Percentiles rank a stretch among this genome's conserved stretches.
phyloP scores from a whole-genome alignment of 64 coral and sea anemone genomes.

The Astreopora myriophthalma region DNA sequence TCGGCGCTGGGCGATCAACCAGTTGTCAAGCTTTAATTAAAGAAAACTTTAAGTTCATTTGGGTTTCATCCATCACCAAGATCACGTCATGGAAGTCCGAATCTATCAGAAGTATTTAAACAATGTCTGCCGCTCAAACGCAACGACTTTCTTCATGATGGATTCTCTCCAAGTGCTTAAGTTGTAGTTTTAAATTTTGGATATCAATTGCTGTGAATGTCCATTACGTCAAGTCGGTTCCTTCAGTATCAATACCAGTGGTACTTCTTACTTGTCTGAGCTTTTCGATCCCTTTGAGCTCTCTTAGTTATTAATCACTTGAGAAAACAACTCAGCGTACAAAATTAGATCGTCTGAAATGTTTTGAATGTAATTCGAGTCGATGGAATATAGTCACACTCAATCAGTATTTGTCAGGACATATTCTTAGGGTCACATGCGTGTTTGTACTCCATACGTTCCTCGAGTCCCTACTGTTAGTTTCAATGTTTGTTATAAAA shows the following conservation, averaged over 20 bases:
- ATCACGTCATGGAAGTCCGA: not conserved
- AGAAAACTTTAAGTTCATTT: not conserved
- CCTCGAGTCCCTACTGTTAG: not conserved
- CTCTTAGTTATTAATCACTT: not conserved
- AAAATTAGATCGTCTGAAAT: not conserved
- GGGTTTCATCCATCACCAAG: not conserved
- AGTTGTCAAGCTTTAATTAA: not conserved
- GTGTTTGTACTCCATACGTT: not conserved
- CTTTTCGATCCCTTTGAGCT: not conserved
- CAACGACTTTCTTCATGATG: too few species aligned
- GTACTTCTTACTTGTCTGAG: not conserved
- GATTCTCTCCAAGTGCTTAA: not conserved
- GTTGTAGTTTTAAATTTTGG: not conserved
- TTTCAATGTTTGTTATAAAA: slow-evolving; percentile 32
- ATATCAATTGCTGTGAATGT: slow-evolving; percentile 19
- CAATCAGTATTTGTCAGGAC: not conserved
- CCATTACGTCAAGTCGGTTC: not conserved
- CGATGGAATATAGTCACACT: not conserved
- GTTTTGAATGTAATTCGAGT: slow-evolving; percentile 28
- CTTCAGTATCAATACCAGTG: not conserved
- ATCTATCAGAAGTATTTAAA: not conserved
- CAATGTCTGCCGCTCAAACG: not conserved
- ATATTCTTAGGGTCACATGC: slow-evolving; percentile 7
- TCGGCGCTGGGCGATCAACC: not conserved
- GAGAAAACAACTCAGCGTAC: not conserved